Evolutionary conservation across 2,797 vertebrate genomes (phyloP).

Genomic region (Cryptoblepharus egeriae): DNA sequence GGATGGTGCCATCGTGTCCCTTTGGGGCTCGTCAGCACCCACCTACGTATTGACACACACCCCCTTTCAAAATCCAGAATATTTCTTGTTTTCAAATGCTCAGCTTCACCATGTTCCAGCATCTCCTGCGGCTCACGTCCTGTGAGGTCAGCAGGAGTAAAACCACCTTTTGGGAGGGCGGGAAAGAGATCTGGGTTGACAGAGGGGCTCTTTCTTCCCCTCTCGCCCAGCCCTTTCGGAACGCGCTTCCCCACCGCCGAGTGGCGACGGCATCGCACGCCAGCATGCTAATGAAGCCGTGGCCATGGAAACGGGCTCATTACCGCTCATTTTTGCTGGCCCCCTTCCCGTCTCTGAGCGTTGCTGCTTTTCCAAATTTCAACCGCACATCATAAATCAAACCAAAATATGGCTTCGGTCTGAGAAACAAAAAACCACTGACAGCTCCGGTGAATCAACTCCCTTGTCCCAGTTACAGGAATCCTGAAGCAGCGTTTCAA

Average conservation of each 20-base stretch:
- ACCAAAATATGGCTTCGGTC: not conserved
- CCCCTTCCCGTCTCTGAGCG: conserved; percentile 19
- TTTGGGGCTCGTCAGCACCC: no score
- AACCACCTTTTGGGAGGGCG: not conserved
- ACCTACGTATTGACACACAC: no score
- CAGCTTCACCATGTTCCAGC: not conserved
- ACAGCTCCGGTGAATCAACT: not conserved
- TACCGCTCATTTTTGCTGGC: conserved; percentile 27
- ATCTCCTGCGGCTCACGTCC: not conserved
- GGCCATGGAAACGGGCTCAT: conserved; percentile 64
- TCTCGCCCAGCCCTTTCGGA: not conserved
- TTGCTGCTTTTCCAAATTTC: not conserved
- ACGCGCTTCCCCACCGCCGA: not conserved
- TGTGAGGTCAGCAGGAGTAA: not conserved
- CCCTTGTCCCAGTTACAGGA: not conserved
- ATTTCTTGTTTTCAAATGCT: not conserved
- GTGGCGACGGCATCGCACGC: conserved; percentile 1
- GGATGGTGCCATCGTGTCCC: no score
- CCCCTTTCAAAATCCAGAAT: not conserved
- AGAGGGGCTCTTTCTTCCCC: not conserved
- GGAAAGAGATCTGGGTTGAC: not conserved
- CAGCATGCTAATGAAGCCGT: conserved; percentile 45
- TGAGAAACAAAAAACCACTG: conserved; percentile 15
- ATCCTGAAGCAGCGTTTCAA: not conserved
- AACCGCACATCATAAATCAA: accelerated